Percentiles rank a stretch among this genome's conserved stretches.
Conservation (phyloP, 2,113 vertebrate genomes). For the Antennarius striatus region DNA sequence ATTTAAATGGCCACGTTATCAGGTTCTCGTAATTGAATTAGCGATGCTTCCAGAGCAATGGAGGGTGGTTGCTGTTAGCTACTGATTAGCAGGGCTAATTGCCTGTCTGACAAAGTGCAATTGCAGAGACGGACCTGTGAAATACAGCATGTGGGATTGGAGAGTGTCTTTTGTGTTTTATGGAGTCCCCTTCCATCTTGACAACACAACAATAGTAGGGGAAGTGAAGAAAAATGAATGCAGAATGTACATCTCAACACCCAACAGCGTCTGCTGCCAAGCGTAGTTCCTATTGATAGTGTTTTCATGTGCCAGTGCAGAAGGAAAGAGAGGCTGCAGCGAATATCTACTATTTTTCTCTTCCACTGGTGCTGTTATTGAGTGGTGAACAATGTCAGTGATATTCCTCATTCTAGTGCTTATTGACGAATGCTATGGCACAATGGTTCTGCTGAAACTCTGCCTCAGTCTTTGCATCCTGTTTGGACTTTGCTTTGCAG, state of each 20-base stretch:
- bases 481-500: constrained; percentile 28
- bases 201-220: constrained; percentile 15
- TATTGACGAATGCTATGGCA: constrained; percentile 51
- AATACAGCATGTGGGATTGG: constrained; percentile 42
- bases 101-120: constrained; percentile 68
- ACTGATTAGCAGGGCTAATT: constrained; percentile 76
- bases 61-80: constrained; percentile 61
- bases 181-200: constrained; percentile 2
- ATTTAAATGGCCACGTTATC: constrained; percentile 69
- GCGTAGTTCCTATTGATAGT: constrained; percentile 37
- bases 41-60: constrained; percentile 50
- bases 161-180: constrained; percentile 34
- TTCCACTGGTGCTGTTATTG: constrained; percentile 30
- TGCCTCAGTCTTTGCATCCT: constrained; percentile 43
- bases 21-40: constrained; percentile 65
- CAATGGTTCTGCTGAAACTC: constrained; percentile 31
- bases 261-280: constrained; percentile 33
- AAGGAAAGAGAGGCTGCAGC: constrained; percentile 29
- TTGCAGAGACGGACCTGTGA: constrained; percentile 60
- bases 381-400: constrained; percentile 57
- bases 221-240: constrained; percentile 34
- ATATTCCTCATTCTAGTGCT: constrained; percentile 49
- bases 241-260: constrained; percentile 30
- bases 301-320: constrained; percentile 39
- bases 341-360: constrained; percentile 46